Conservation (phyloP, 1,140 invertebrate genomes). For the Zaprionus tsacasi region DNA sequence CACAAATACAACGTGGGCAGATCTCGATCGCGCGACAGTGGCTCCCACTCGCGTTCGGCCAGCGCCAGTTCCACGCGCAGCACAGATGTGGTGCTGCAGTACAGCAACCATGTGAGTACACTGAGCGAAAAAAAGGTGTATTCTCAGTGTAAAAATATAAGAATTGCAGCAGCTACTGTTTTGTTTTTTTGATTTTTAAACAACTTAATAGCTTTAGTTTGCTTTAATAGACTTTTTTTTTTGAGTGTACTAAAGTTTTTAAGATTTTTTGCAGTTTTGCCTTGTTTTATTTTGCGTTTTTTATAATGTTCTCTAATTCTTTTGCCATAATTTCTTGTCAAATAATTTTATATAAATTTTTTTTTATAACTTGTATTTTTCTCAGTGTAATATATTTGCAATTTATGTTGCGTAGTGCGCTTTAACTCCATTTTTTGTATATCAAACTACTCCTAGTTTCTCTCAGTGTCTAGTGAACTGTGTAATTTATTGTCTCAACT, state of each 20-base stretch:
- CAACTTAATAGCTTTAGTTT: background rate
- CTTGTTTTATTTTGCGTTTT: no score
- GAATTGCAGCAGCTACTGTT: no score
- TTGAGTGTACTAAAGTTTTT: no score
- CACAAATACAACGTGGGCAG: constrained; percentile 77
- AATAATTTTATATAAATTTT: no score
- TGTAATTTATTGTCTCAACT: constrained; percentile 4
- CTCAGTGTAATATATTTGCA: background rate
- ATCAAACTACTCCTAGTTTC: background rate
- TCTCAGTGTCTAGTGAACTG: constrained; percentile 1
- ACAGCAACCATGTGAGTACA: constrained; percentile 79
- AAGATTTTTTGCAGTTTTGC: no score
- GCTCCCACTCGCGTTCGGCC: constrained; percentile 88
- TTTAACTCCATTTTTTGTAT: no score
- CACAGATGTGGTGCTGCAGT: constrained; percentile 81
- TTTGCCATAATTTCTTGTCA: no score
- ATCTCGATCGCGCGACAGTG: constrained; percentile 87
- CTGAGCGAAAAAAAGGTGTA: background rate
- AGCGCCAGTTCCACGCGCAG: constrained; percentile 86
- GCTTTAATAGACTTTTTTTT: background rate
- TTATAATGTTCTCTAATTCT: no score
- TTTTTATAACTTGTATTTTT: background rate
- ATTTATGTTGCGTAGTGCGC: no score
- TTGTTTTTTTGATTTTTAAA: no score
- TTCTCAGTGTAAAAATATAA: background rate